Evolutionary conservation across 2,113 vertebrate species (phyloP).

Genomic region (Nothocercus nigrocapillus): DNA sequence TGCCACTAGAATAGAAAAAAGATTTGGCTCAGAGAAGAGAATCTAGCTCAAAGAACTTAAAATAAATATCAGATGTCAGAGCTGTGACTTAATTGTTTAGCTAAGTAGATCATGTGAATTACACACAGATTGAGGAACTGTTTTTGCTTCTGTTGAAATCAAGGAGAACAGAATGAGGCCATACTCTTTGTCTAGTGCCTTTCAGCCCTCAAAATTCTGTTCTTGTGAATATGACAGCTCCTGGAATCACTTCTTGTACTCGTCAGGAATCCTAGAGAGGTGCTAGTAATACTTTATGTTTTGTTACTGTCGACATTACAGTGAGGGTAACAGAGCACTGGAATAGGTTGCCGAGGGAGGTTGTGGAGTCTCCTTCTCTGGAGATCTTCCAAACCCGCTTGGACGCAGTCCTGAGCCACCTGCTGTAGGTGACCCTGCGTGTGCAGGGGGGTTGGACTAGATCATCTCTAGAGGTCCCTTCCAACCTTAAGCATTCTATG

Average conservation of each 20-base stretch:
- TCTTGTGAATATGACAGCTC: neutral
- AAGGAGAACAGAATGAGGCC: slow-evolving; percentile 20
- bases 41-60: slow-evolving; percentile 67
- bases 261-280: neutral
- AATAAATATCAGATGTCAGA: slow-evolving; percentile 73
- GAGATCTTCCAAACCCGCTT: too few species aligned
- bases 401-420: too few species aligned
- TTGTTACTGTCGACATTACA: neutral
- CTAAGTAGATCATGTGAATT: slow-evolving; percentile 70
- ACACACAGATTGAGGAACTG: slow-evolving; percentile 57
- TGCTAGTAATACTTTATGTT: neutral
- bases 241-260: neutral
- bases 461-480: too few species aligned
- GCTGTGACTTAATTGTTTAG: slow-evolving; percentile 75
- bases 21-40: slow-evolving; percentile 17
- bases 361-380: too few species aligned
- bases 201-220: neutral
- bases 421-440: too few species aligned
- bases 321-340: too few species aligned
- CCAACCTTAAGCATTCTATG: too few species aligned
- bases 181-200: neutral
- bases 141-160: slow-evolving; percentile 41
- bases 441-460: too few species aligned
- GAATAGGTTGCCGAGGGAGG: too few species aligned
- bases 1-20: slow-evolving; percentile 57